Base-by-base conservation (phyloP, 2,113 vertebrate genomes). In the Embiotoca jacksoni region DNA sequence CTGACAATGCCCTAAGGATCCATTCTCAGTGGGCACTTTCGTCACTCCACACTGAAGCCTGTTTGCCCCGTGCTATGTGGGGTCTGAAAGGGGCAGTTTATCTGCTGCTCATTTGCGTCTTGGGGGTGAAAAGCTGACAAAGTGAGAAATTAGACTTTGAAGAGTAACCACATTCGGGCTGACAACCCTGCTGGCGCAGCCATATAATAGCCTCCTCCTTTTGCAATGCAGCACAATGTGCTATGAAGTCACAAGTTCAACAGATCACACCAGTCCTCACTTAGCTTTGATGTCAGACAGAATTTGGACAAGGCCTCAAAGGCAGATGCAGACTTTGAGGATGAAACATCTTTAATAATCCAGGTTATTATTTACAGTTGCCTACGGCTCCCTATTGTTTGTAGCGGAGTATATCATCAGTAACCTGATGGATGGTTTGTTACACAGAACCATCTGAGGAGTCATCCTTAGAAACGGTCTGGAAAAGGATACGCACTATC, bases 51-150 rank as follows among this genome's bases (percentile, higher is more conserved):
- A 31, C 56, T 72, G 41, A 81, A 87, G 68, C 56, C 73, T 33
- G 44, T 72, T 81, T 73, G n/a, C 54, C 31, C 71, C 13, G 33
- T 77, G 72, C 63, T 73, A 77, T 55, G 7, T 68, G 33, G 23
- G 0, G 80, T 66, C 50, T 55, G 16, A 76, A 37, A 58, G 36
- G 2, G 0, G 23, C 33, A 58, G 41, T 77, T 81, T 80, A 78
- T 62, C 70, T 80, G 71, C 75, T 73, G 80, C 62, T 81, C 53
- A 53, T 74, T 74, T 63, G n/a, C 71, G 52, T 83, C 73, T 80
- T 52, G 0, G 3, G 36, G 41, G 80, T 62, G 37, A 87, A 74
- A 57, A 61, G 46, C 54, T 74, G 60, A 80, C 54, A 52, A 60
- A 62, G 63, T 74, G 49, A 75, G 59, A 66, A 84, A 79, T 74